Evolutionary conservation across 2,113 vertebrate species (phyloP).

Genomic region (Phalacrocorax pelagicus): DNA sequence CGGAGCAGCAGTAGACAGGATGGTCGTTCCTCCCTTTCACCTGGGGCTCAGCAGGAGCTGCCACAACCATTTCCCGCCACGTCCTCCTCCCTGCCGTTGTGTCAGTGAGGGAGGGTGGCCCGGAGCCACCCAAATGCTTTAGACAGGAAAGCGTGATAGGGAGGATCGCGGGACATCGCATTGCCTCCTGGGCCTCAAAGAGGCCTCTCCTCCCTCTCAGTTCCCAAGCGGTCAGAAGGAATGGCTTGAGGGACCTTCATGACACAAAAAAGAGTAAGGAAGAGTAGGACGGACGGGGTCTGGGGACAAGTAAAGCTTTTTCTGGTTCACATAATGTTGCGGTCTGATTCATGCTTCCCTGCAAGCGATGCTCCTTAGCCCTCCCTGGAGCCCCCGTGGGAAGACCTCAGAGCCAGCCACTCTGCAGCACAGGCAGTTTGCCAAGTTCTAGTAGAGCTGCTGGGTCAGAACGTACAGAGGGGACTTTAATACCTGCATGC

Average conservation of each 20-base stretch:
- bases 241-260: background rate
- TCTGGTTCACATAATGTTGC: background rate
- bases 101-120: background rate
- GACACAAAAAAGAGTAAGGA: background rate
- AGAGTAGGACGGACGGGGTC: background rate
- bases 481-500: background rate
- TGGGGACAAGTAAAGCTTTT: background rate
- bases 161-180: fast-evolving
- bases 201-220: background rate
- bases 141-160: background rate
- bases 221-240: background rate
- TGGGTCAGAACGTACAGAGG: background rate
- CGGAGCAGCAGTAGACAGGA: background rate
- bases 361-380: background rate
- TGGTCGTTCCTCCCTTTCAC: background rate
- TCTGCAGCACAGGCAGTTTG: background rate
- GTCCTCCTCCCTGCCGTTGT: background rate
- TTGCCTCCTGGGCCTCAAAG: background rate
- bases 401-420: background rate
- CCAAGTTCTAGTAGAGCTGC: background rate
- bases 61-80: background rate
- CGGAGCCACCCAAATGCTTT: background rate
- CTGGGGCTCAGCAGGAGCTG: background rate
- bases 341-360: background rate
- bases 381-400: background rate